These are phyloP conservation scores for Phrynosoma platyrhinos DNA, from an alignment of 2,113 vertebrate genomes.

Conservation along the genomic window DNA sequence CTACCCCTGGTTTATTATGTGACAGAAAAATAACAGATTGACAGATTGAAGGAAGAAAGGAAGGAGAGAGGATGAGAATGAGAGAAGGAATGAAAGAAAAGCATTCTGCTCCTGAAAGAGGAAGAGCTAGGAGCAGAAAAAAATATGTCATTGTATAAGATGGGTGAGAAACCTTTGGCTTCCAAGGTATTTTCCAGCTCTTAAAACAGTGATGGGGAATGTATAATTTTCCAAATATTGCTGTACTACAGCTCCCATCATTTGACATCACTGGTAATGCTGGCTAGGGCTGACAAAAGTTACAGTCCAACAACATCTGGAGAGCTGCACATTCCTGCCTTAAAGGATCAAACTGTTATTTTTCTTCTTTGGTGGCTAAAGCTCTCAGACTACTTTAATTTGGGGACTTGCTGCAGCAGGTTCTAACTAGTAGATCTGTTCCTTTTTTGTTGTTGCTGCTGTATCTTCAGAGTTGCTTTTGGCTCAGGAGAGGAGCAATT, in stretches of 20 bases:
- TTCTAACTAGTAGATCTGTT: constrained; percentile 45
- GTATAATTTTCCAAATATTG: no score
- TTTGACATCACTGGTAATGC: background rate
- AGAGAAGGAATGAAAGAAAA: no score
- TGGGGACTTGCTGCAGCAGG: constrained; percentile 31
- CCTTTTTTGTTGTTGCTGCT: constrained; percentile 42
- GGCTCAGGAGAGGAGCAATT: constrained; percentile 42
- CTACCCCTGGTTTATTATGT: no score
- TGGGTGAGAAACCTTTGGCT: no score
- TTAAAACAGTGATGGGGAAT: no score
- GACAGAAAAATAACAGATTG: no score
- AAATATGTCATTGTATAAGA: no score
- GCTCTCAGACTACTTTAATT: constrained; percentile 26
- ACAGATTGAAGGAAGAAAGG: no score
- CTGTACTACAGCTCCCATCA: background rate
- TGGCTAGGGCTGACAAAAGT: background rate
- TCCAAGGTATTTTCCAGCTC: no score
- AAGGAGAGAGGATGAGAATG: no score
- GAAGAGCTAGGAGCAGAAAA: no score
- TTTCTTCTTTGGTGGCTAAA: constrained; percentile 5
- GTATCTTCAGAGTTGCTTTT: constrained; percentile 51
- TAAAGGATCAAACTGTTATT: background rate
- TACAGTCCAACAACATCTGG: background rate
- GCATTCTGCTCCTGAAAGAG: no score
- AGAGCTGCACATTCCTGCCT: background rate